Conservation (phyloP, 2,113 vertebrate species). For the Dolichotis patagonum region DNA sequence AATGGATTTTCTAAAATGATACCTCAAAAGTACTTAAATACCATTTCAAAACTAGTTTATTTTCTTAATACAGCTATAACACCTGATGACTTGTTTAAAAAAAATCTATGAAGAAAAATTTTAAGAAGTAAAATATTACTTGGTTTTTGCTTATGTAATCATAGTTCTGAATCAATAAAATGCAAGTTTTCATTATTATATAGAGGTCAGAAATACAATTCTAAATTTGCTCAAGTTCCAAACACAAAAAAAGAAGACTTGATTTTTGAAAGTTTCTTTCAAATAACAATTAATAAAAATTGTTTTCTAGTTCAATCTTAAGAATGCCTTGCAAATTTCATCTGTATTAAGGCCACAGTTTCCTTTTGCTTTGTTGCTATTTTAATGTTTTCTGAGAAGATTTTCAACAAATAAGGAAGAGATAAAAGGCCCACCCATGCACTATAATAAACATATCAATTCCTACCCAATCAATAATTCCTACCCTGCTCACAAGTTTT, state of each 20-base stretch:
- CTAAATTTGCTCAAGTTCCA: slow-evolving; percentile 17
- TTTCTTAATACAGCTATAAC: neutral
- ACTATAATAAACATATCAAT: neutral
- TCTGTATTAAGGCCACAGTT: slow-evolving; percentile 41
- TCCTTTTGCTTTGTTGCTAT: slow-evolving; percentile 52
- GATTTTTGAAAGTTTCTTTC: neutral
- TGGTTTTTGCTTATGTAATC: neutral
- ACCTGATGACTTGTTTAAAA: neutral
- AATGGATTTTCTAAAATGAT: neutral
- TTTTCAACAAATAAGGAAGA: slow-evolving; percentile 19
- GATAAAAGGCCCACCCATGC: neutral
- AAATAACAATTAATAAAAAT: slow-evolving; percentile 27
- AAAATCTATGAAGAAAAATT: slow-evolving; percentile 40
- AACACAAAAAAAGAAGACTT: neutral
- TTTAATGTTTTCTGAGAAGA: slow-evolving; percentile 40
- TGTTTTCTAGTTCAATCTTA: slow-evolving; percentile 4
- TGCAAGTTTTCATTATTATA: neutral
- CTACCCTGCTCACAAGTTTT: slow-evolving; percentile 30
- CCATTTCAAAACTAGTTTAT: slow-evolving; percentile 18
- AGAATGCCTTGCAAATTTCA: neutral
- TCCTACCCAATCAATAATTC: neutral
- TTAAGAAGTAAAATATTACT: neutral
- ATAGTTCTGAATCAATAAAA: slow-evolving; percentile 22
- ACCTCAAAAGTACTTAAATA: slow-evolving; percentile 20
- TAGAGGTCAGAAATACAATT: neutral